phyloP scores from a whole-genome alignment of 2,797 vertebrate genomes.

The Cyprinella venusta region DNA sequence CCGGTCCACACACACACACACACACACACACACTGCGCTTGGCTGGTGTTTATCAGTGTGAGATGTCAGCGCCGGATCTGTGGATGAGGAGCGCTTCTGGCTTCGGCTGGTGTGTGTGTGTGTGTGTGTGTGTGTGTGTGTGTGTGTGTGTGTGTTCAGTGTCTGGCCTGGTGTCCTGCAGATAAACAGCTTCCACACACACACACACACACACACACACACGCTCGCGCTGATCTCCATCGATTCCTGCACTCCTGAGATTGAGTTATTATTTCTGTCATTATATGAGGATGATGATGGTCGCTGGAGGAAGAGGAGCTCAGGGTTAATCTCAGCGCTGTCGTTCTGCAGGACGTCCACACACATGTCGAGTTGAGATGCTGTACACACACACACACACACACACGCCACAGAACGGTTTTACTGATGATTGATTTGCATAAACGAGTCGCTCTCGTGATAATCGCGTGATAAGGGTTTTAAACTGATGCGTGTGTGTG shows the following conservation, averaged over 20 bases:
- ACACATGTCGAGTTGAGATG: not conserved
- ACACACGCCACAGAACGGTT: not conserved
- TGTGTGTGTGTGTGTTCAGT: no score
- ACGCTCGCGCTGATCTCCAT: constrained; percentile 74
- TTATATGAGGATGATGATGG: constrained; percentile 51
- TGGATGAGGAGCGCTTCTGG: constrained; percentile 43
- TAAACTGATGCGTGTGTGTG: not conserved
- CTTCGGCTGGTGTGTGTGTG: constrained; percentile 63
- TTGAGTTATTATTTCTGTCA: constrained; percentile 72
- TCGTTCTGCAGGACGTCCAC: not conserved
- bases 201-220: constrained; percentile 44
- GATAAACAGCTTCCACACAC: constrained; percentile 78
- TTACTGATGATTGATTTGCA: not conserved
- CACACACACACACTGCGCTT: no score
- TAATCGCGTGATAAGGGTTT: not conserved
- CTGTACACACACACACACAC: not conserved
- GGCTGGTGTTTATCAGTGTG: no score
- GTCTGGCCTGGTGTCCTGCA: constrained; percentile 76
- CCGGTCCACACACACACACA: no score
- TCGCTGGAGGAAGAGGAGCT: not conserved
- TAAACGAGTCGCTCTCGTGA: not conserved
- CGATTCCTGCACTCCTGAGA: constrained; percentile 73
- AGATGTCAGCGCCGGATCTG: no score
- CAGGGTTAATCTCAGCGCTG: not conserved
- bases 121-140: no score